phyloP scores from a whole-genome alignment of 2,113 vertebrate species.

The Baryphthengus martii region DNA sequence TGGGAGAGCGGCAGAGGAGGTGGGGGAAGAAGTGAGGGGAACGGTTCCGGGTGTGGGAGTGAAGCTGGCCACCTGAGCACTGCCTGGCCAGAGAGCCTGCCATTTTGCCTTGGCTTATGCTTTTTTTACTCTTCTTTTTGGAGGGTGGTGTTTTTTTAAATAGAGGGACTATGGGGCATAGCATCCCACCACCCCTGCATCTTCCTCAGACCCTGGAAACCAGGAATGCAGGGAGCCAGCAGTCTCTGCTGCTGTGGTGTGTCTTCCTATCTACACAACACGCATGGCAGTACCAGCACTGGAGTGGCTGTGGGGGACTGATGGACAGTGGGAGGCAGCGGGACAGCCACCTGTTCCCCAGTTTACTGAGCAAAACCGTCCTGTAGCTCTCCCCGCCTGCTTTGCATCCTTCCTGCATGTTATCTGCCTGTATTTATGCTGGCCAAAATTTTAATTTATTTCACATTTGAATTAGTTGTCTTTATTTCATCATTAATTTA shows the following conservation, averaged over 20 bases:
- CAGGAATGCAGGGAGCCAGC: background rate
- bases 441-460: background rate
- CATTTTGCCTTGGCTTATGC: background rate
- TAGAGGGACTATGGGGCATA: background rate
- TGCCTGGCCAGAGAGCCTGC: background rate
- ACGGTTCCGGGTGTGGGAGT: too few relatives aligned
- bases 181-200: background rate
- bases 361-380: background rate
- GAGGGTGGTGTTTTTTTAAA: background rate
- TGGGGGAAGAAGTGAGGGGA: background rate
- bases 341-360: background rate
- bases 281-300: background rate
- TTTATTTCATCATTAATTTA: background rate
- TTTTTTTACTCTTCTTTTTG: background rate
- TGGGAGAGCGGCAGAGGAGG: background rate
- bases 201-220: background rate
- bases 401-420: background rate
- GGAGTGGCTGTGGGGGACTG: background rate
- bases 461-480: background rate
- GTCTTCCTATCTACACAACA: background rate
- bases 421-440: background rate
- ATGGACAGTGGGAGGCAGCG: background rate
- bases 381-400: background rate
- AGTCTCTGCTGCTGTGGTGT: background rate
- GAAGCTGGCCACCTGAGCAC: background rate